Evolutionary conservation across 2,113 vertebrate species (phyloP).

Genomic region (Campylomormyrus numenius): DNA sequence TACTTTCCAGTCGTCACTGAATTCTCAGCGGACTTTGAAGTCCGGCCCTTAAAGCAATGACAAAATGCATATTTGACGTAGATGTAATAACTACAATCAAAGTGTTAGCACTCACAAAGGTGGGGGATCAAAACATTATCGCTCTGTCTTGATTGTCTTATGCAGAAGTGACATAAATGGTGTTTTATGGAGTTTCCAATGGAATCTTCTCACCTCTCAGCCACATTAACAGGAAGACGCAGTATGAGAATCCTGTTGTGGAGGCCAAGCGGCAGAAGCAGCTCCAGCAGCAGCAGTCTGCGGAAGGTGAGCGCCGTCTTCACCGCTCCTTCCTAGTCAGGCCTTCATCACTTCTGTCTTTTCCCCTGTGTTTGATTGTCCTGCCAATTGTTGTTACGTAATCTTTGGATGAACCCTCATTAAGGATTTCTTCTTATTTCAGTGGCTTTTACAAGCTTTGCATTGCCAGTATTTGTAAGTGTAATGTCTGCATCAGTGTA

Average conservation of each 20-base stretch:
- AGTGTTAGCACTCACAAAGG: background rate
- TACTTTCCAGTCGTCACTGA: background rate
- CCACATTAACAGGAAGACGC: conserved; percentile 97
- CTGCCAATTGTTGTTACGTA: conserved; percentile 35
- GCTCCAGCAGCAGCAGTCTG: conserved; percentile 74
- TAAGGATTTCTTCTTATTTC: conserved; percentile 33
- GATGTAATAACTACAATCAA: background rate
- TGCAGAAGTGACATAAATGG: background rate
- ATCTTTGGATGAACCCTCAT: conserved; percentile 42
- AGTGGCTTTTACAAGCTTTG: background rate
- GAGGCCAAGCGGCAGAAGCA: conserved; percentile 89
- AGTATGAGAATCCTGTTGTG: conserved; percentile 93
- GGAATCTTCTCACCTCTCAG: conserved; percentile 49
- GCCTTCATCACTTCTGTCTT: conserved; percentile 58
- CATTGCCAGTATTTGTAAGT: background rate
- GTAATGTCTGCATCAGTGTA: background rate
- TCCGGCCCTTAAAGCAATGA: background rate
- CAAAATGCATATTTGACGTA: background rate
- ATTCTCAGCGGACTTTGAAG: background rate
- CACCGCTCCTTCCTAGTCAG: conserved; percentile 65
- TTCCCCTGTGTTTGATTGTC: conserved; percentile 50
- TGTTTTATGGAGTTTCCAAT: background rate
- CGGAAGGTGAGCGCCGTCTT: conserved; percentile 84
- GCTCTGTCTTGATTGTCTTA: background rate
- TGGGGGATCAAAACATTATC: background rate